Percentiles rank a stretch among this genome's conserved stretches.
Evolutionary conservation across 92 coral and sea anemone species (phyloP).

Genomic region (Plumapathes pennacea): DNA sequence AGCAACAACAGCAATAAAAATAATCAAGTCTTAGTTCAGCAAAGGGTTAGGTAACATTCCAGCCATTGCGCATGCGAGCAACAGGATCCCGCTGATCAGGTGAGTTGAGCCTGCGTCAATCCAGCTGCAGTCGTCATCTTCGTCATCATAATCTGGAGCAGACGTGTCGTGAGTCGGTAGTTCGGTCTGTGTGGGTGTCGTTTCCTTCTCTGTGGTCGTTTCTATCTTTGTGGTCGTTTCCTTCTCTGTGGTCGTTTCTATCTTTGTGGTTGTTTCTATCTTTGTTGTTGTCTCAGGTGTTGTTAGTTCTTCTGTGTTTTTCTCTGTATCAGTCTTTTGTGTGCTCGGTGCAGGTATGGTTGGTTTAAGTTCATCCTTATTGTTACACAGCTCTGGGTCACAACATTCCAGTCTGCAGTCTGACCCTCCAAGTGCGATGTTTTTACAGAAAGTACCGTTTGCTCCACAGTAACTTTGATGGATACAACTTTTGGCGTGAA

Average conservation of each 20-base stretch:
- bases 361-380: neutral
- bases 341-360: neutral
- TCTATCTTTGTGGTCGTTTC: too few relatives aligned
- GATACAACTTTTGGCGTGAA: constrained; percentile 38
- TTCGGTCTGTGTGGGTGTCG: too few relatives aligned
- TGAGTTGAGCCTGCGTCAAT: neutral
- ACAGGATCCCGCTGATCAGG: constrained; percentile 6
- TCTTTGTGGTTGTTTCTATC: neutral
- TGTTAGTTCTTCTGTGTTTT: neutral
- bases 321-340: neutral
- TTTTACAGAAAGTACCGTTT: constrained; percentile 28
- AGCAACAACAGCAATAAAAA: too few relatives aligned
- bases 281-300: neutral
- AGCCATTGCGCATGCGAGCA: constrained; percentile 23
- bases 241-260: constrained; percentile 3
- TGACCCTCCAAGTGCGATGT: constrained; percentile 1
- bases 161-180: neutral
- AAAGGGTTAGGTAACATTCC: neutral
- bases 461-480: constrained; percentile 8
- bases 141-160: neutral
- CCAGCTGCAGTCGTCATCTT: constrained; percentile 28
- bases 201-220: too few relatives aligned
- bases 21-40: too few relatives aligned
- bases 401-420: constrained; percentile 41
- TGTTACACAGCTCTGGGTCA: constrained; percentile 42